A percentile compares a stretch with the other conserved stretches of the same genome.
Evolutionary conservation across 2,888 invertebrate species (phyloP).

Genomic region (Sussaba pulchella): DNA sequence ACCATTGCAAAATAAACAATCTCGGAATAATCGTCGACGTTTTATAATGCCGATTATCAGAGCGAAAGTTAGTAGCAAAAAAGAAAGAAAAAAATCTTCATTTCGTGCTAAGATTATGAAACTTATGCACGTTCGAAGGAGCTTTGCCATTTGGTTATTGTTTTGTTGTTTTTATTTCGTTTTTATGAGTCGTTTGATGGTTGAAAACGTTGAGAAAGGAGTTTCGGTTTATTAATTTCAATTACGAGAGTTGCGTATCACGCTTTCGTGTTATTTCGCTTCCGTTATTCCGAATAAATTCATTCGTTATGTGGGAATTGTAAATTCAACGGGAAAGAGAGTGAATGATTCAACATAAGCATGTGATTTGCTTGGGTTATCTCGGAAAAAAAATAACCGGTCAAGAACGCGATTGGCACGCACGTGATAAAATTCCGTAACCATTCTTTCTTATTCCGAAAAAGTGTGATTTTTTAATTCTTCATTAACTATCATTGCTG

Average conservation of each 20-base stretch:
- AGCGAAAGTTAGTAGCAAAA: neutral
- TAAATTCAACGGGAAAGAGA: slow-evolving; percentile 17
- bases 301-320: slow-evolving; percentile 22
- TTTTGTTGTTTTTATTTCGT: too few species aligned
- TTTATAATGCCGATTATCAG: neutral
- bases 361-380: neutral
- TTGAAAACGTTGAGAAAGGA: slow-evolving; percentile 11
- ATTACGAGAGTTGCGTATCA: slow-evolving; percentile 35
- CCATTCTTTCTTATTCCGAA: too few species aligned
- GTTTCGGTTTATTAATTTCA: slow-evolving; percentile 47
- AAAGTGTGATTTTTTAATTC: too few species aligned
- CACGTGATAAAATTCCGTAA: too few species aligned
- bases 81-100: neutral
- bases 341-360: slow-evolving; percentile 25
- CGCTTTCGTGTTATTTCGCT: slow-evolving; percentile 13
- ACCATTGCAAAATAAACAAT: neutral
- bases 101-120: neutral
- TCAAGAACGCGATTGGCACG: too few species aligned
- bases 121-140: neutral
- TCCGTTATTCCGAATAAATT: slow-evolving; percentile 24
- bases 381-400: neutral
- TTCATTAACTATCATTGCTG: too few species aligned
- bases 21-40: neutral
- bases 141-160: slow-evolving; percentile 22
- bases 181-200: slow-evolving; percentile 21